Evolutionary conservation across 64 coral and sea anemone species (phyloP).

Genomic region (Montipora sp.): DNA sequence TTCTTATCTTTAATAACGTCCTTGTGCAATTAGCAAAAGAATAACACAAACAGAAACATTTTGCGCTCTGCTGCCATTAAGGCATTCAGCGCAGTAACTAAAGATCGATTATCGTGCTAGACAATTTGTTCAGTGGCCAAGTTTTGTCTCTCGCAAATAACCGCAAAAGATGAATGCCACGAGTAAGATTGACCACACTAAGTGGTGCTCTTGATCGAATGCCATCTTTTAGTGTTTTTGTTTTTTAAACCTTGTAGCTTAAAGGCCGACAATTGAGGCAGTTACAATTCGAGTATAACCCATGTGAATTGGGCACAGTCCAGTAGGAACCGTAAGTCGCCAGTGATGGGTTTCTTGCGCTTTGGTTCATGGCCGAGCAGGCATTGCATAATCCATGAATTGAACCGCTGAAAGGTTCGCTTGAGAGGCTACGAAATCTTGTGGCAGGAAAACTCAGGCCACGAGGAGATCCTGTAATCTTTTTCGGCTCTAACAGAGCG

Average conservation of each 20-base stretch:
- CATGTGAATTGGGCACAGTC: background rate
- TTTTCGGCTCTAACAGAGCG: background rate
- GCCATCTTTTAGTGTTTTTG: background rate
- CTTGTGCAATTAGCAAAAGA: slow-evolving; percentile 27
- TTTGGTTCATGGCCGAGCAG: slow-evolving; percentile 11
- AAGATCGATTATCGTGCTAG: slow-evolving; percentile 12
- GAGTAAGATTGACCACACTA: background rate
- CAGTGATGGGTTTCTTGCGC: background rate
- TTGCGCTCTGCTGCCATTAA: slow-evolving; percentile 9
- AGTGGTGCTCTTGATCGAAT: background rate
- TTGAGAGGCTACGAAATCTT: slow-evolving; percentile 21
- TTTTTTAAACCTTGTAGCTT: slow-evolving; percentile 5
- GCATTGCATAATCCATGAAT: slow-evolving; percentile 15
- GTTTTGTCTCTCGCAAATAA: background rate
- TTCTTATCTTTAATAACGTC: background rate
- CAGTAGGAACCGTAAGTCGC: slow-evolving; percentile 1
- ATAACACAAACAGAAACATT: slow-evolving; percentile 22
- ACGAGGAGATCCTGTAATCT: background rate
- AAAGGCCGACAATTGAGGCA: slow-evolving; percentile 7
- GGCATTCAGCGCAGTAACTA: background rate
- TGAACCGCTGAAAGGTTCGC: slow-evolving; percentile 2
- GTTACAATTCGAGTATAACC: slow-evolving; percentile 18
- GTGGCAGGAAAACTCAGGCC: slow-evolving; percentile 21
- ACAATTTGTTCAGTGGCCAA: background rate
- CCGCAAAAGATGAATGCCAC: background rate